Evolutionary conservation across 2,888 invertebrate genomes (phyloP), one percentile per base, ranked within the genome.

Genomic region (Drosophila paranaensis): DNA sequence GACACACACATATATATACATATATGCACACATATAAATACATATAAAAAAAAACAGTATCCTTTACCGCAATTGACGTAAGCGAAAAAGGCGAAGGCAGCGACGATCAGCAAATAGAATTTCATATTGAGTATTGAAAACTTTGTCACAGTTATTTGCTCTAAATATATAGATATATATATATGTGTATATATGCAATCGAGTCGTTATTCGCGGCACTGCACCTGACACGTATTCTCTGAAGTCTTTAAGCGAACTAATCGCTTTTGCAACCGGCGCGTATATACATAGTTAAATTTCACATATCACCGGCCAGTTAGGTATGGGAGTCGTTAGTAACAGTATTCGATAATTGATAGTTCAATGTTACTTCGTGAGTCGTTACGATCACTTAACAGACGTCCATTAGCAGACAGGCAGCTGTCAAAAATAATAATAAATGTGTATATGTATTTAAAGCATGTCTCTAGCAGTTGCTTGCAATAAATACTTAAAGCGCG

Each of bases 51-150:
- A 20, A 20, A 20, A 20, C 20, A 20, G 20, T 20, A 20, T 6
- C 2, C 11, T 63, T 82, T 91, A 92, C 92, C 92, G 46, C 86
- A 86, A 65, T 80, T 85, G 62, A 88, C 91, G 72, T 90, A 91
- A 58, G 83, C 82, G 84, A 92, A 67, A 79, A 81, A 91, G 50
- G 80, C 82, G 60, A 88, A 11, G 13, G 89, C 90, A n/a, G 79
- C 70, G 6, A 89, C 53, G 27, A 84, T 71, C 76, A 85, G 72
- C 51, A 88, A 61, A 69, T 71, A 75, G 63, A 77, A 89, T 72
- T 89, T 89, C 91, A 92, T 91, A 63, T 77, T 79, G 48, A 68
- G 37, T 78, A 66, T 65, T 73, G 70, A 37, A 51, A 40, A 48
- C 37, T 27, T 46, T 37, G 10, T 13, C 40, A 60, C 46, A 20